A percentile compares a stretch with the other conserved stretches of the same genome.
These are phyloP conservation scores for Ceratina calcarata DNA, from an alignment of 1,140 invertebrate genomes.

Conservation along the genomic window DNA sequence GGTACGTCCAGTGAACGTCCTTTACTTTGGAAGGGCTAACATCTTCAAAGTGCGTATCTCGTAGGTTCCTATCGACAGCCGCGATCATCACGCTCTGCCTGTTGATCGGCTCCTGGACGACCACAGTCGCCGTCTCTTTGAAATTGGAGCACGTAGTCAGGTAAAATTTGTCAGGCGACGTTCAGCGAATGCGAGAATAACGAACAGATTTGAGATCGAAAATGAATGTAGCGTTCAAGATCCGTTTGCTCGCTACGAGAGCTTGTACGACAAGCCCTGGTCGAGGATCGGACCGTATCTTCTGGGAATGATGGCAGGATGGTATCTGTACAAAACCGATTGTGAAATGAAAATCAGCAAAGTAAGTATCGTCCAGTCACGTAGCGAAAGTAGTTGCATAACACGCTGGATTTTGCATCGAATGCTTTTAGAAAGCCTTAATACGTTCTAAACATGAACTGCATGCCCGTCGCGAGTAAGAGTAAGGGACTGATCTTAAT, in stretches of 20 bases:
- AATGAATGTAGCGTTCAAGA: slow-evolving; percentile 71
- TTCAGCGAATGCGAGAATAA: too few species aligned
- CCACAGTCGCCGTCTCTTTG: slow-evolving; percentile 72
- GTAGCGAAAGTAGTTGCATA: neutral
- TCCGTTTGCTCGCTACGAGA: slow-evolving; percentile 77
- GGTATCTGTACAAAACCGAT: slow-evolving; percentile 72
- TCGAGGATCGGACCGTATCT: slow-evolving; percentile 76
- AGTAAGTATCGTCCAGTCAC: slow-evolving; percentile 49
- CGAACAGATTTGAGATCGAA: neutral
- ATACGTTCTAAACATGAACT: too few species aligned
- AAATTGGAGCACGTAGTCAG: slow-evolving; percentile 69
- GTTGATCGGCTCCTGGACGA: slow-evolving; percentile 74
- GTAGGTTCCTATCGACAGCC: slow-evolving; percentile 69
- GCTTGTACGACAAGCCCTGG: slow-evolving; percentile 78
- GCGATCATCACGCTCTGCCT: slow-evolving; percentile 62
- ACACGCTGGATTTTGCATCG: neutral
- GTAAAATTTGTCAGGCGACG: slow-evolving; percentile 52
- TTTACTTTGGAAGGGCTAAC: neutral
- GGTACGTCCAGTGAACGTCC: slow-evolving; percentile 53
- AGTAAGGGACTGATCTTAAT: too few species aligned
- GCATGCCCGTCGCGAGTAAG: too few species aligned
- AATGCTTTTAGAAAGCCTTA: too few species aligned
- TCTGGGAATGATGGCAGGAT: slow-evolving; percentile 75
- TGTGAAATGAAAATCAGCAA: slow-evolving; percentile 72
- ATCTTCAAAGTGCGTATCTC: slow-evolving; percentile 1